phyloP scores from a whole-genome alignment of 37 sponge, comb jelly and placozoan species.

The Chondrosia reniformis region DNA sequence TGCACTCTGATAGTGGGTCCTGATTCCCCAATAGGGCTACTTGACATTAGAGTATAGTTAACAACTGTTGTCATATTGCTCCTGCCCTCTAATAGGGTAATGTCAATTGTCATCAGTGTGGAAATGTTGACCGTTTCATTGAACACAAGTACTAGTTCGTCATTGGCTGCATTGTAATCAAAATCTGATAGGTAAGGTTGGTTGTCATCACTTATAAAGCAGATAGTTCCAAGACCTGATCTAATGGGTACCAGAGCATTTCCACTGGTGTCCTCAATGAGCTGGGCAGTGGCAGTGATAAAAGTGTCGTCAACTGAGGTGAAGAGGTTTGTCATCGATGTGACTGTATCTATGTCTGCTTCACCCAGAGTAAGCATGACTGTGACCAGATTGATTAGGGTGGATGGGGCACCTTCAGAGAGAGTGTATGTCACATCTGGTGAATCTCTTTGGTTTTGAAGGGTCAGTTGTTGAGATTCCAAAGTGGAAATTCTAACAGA shows the following conservation, averaged over 20 bases:
- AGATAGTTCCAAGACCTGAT: slow-evolving; percentile 27
- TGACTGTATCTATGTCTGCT: slow-evolving; percentile 49
- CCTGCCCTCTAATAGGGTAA: slow-evolving; percentile 44
- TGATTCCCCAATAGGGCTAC: neutral
- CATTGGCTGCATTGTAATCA: slow-evolving; percentile 39
- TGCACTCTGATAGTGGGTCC: slow-evolving; percentile 31
- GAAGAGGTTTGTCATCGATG: slow-evolving; percentile 31
- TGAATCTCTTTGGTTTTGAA: slow-evolving; percentile 38
- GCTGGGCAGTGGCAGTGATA: slow-evolving; percentile 66
- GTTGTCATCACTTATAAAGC: slow-evolving; percentile 45
- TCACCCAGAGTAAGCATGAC: slow-evolving; percentile 24
- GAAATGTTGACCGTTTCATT: slow-evolving; percentile 80
- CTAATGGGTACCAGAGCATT: slow-evolving; percentile 70
- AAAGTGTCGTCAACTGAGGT: slow-evolving; percentile 55
- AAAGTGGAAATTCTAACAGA: slow-evolving; percentile 64
- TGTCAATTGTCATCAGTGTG: slow-evolving; percentile 37
- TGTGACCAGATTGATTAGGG: slow-evolving; percentile 37
- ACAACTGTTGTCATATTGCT: slow-evolving; percentile 28
- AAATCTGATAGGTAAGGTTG: slow-evolving; percentile 57
- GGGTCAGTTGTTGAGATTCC: slow-evolving; percentile 70
- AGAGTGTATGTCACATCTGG: slow-evolving; percentile 39
- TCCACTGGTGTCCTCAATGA: slow-evolving; percentile 75
- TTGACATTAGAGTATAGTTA: slow-evolving; percentile 40
- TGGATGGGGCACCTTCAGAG: slow-evolving; percentile 45
- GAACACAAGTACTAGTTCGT: slow-evolving; percentile 53